These are phyloP conservation scores for Budorcas taxicolor DNA, from an alignment of 2,113 vertebrate species.

Conservation along the genomic window DNA sequence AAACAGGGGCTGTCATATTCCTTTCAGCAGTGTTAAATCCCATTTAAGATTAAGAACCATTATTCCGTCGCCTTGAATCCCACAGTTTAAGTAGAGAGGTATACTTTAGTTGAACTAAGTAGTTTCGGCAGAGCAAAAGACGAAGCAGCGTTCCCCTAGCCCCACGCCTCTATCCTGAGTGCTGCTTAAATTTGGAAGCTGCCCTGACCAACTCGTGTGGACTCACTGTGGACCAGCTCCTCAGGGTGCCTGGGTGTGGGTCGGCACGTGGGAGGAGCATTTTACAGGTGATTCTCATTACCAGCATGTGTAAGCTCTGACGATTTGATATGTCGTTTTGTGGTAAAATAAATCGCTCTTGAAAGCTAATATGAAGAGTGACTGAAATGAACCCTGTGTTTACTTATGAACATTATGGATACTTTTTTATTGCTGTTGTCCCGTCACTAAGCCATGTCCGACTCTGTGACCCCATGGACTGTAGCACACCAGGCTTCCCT, in stretches of 20 bases:
- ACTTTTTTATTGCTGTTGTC: background rate
- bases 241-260: background rate
- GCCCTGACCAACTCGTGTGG: background rate
- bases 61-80: background rate
- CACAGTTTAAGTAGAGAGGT: background rate
- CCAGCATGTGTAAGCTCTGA: background rate
- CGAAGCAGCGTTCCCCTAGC: background rate
- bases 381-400: background rate
- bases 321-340: background rate
- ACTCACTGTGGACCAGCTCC: background rate
- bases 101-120: background rate
- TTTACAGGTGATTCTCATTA: background rate
- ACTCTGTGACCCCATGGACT: background rate
- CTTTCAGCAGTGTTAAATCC: conserved; percentile 39
- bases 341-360: background rate
- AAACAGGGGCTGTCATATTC: background rate
- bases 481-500: background rate
- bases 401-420: background rate
- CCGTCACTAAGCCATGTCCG: accelerated
- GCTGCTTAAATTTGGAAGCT: background rate
- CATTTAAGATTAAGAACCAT: conserved; percentile 38
- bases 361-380: background rate
- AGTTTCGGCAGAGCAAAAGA: background rate
- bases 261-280: background rate
- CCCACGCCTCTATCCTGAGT: background rate